Percentiles rank a stretch among this genome's conserved stretches.
Evolutionary conservation across 1,140 invertebrate species (phyloP).

Genomic region (Sweltsa coloradensis): DNA sequence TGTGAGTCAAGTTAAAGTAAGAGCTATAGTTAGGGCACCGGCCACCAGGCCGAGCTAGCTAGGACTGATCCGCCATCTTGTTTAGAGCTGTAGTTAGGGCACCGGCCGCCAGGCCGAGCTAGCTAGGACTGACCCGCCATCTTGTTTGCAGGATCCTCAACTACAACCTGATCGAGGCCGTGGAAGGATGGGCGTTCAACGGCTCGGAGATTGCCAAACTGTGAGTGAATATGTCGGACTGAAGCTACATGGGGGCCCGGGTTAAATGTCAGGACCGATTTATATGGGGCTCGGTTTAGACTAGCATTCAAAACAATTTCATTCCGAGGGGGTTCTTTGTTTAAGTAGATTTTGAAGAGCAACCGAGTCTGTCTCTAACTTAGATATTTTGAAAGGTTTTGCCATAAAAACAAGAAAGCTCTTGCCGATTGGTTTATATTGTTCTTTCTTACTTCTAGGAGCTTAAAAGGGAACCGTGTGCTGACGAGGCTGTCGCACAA

Average conservation of each 20-base stretch:
- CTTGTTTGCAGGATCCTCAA: conserved; percentile 12
- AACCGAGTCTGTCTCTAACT: too few relatives aligned
- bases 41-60: not conserved
- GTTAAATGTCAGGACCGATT: too few relatives aligned
- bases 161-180: conserved; percentile 29
- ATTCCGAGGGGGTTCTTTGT: too few relatives aligned
- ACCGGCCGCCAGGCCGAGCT: too few relatives aligned
- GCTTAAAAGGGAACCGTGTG: conserved; percentile 49
- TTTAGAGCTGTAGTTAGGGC: not conserved
- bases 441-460: conserved; percentile 34
- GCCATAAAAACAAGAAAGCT: too few relatives aligned
- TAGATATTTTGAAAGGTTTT: too few relatives aligned
- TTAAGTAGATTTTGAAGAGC: too few relatives aligned
- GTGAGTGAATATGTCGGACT: conserved; percentile 28
- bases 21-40: not conserved
- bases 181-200: conserved; percentile 30
- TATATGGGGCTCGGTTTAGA: too few relatives aligned
- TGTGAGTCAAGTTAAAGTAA: conserved; percentile 18
- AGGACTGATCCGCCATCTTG: not conserved
- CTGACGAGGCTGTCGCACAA: conserved; percentile 43
- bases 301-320: too few relatives aligned
- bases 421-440: too few relatives aligned
- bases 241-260: too few relatives aligned
- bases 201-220: conserved; percentile 30
- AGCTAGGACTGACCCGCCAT: not conserved